Base-by-base conservation (phyloP, 2,113 vertebrate genomes). In the Microcebus griseorufus region DNA sequence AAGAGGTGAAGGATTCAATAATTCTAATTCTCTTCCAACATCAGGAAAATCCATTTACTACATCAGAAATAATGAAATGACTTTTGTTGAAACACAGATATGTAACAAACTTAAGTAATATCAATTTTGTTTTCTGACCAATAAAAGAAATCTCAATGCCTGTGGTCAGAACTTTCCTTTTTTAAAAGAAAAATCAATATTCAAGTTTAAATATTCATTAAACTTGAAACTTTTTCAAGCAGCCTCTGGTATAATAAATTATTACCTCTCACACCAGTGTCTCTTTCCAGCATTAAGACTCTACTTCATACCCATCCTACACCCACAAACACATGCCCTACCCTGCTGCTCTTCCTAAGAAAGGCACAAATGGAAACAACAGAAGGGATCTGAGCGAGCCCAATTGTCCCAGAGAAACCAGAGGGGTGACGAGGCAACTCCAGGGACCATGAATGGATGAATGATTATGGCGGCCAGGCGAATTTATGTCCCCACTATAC, bases 31-130 rank as follows among this genome's bases (percentile, higher is more conserved):
- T 65, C 65, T 79, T 84, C n/a, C 27, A 81, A 60, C 3, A 60
- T 7, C 3, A 80, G 39, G 37, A 92, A 94, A 84, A 92, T 70
- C 9, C 45, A 90, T 48, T 64, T 51, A 29, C 60, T n/a, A 75
- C 1, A 32, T 48, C n/a, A 72, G 32, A 94, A 92, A 94, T 75
- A 85, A 97, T 53, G 16, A 94, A 91, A 58, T 94, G 23, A 96
- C 17, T 75, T 75, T 48, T 22, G 20, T 6, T 55, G 53, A 94
- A 94, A 93, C 9, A 75, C 1, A 89, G 51, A 78, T 37, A 88
- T 9, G 9, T 94, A 80, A 51, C 29, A 67, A 58, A 73, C 7
- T 58, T 16, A 34, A 34, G 7, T 51, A 69, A 89, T 22, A 17
- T 69, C 39, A 55, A 75, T 32, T 95, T 87, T 70, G 14, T 81